Evolutionary conservation across 2,797 vertebrate genomes (phyloP).

Genomic region (Hafferia zeledoni): DNA sequence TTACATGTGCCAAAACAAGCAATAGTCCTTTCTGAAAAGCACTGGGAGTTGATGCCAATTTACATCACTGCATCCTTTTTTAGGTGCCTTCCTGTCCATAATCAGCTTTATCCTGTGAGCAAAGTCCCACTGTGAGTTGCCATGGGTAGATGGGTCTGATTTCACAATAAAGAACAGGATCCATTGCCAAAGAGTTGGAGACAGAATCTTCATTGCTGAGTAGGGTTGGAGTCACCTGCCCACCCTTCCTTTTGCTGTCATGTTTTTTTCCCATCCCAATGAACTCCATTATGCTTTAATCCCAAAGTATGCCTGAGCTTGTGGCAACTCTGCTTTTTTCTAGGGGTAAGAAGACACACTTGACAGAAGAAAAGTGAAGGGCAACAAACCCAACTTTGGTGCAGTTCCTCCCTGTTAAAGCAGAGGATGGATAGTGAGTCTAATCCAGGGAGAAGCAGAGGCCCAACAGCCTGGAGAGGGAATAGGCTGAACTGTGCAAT

Average conservation of each 20-base stretch:
- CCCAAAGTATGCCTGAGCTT: accelerated
- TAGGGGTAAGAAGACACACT: background rate
- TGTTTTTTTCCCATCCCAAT: background rate
- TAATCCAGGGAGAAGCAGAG: background rate
- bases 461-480: background rate
- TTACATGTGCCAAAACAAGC: background rate
- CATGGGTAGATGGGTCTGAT: background rate
- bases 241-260: background rate
- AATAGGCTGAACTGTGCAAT: background rate
- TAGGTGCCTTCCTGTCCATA: background rate
- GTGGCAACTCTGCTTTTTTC: background rate
- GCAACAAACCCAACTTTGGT: background rate
- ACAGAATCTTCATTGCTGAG: background rate
- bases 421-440: background rate
- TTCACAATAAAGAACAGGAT: background rate
- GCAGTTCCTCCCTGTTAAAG: background rate
- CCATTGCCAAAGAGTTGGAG: background rate
- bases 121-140: background rate
- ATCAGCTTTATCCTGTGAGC: background rate
- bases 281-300: background rate
- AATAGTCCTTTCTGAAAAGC: background rate
- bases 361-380: background rate
- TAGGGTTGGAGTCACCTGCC: background rate
- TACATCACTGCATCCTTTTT: background rate
- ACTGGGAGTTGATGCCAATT: background rate